These are phyloP conservation scores for Tarsius wallacei DNA, from an alignment of 2,797 vertebrate genomes.

Conservation along the genomic window DNA sequence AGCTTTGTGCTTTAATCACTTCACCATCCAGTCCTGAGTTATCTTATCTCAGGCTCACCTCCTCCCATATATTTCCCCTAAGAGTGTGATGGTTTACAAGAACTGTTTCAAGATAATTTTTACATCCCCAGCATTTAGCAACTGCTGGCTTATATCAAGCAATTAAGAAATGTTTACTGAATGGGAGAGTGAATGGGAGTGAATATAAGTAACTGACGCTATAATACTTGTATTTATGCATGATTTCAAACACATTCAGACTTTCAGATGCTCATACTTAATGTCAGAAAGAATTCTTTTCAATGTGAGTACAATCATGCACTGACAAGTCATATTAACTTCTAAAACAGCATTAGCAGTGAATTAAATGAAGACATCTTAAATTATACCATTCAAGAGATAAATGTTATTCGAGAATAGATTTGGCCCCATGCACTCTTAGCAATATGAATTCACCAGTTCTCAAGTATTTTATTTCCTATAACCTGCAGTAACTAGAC, in stretches of 20 bases:
- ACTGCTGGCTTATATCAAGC: constrained; percentile 4
- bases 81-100: not conserved
- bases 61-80: not conserved
- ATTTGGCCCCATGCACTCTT: constrained; percentile 44
- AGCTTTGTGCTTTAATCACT: not conserved
- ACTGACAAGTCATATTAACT: constrained; percentile 69
- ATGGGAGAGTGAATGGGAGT: constrained; percentile 49
- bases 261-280: not conserved
- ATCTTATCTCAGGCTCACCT: not conserved
- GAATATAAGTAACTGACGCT: constrained; percentile 24
- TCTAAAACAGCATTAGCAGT: constrained; percentile 63
- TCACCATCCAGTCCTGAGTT: not conserved
- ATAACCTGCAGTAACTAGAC: constrained; percentile 4
- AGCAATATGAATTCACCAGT: constrained; percentile 59
- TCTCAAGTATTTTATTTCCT: constrained; percentile 66
- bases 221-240: constrained; percentile 56
- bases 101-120: not conserved
- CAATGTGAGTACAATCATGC: constrained; percentile 43
- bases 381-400: constrained; percentile 31
- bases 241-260: constrained; percentile 57
- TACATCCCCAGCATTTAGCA: constrained; percentile 4
- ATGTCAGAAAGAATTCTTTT: constrained; percentile 78
- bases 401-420: constrained; percentile 44
- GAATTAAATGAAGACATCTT: constrained; percentile 71
- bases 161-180: constrained; percentile 72